These are phyloP conservation scores for Paradoxurus hermaphroditus DNA, from an alignment of 2,113 vertebrate species.

Conservation along the genomic window DNA sequence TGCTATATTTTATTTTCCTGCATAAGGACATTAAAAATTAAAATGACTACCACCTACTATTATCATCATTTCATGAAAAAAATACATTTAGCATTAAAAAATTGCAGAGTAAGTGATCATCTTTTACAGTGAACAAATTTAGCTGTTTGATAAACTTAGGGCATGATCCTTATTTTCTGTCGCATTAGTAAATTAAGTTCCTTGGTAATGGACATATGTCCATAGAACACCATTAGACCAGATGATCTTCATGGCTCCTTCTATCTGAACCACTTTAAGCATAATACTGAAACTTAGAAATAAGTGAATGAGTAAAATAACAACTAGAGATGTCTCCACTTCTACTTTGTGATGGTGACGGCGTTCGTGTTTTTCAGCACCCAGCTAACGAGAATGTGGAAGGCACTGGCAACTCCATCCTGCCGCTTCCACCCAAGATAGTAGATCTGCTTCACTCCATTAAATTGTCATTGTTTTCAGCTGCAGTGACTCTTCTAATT, in stretches of 20 bases:
- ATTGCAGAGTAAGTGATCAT: not conserved
- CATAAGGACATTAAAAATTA: not conserved
- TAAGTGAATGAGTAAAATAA: not conserved
- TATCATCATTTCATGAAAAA: not conserved
- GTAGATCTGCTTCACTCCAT: not conserved
- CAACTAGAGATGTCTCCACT: not conserved
- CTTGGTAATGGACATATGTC: not conserved
- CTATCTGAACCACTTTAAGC: not conserved
- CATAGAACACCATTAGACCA: not conserved
- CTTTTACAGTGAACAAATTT: not conserved
- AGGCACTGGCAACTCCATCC: not conserved
- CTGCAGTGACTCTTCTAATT: not conserved
- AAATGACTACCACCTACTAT: not conserved
- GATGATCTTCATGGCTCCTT: not conserved
- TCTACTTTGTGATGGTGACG: not conserved
- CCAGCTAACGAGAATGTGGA: not conserved
- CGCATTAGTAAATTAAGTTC: not conserved
- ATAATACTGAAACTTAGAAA: not conserved
- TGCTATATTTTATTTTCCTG: not conserved
- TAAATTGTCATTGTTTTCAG: constrained; percentile 34
- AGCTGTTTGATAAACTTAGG: not conserved
- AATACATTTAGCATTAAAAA: not conserved
- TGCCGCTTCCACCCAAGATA: not conserved
- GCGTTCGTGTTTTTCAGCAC: not conserved
- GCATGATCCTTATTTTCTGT: not conserved